phyloP scores from a whole-genome alignment of 1,140 invertebrate genomes.

The Zaprionus tsacasi region DNA sequence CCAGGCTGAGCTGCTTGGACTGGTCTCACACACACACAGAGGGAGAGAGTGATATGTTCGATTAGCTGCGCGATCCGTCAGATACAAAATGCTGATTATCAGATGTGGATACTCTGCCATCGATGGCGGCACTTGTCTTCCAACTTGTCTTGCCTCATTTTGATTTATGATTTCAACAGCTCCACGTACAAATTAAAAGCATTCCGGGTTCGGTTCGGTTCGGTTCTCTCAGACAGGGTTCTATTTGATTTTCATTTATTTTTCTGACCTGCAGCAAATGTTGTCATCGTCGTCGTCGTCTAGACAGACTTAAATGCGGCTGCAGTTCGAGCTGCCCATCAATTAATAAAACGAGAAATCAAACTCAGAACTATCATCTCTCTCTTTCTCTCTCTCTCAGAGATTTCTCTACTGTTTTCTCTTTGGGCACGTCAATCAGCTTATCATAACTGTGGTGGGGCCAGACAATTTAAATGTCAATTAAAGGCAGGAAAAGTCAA shows the following conservation, averaged over 20 bases:
- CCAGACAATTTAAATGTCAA: conserved; percentile 78
- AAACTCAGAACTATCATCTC: conserved; percentile 22
- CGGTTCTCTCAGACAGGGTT: not conserved
- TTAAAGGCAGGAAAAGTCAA: conserved; percentile 60
- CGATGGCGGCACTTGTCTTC: conserved; percentile 57
- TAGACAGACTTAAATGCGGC: conserved; percentile 33
- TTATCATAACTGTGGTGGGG: conserved; percentile 60
- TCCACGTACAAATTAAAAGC: conserved; percentile 71
- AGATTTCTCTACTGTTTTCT: not conserved
- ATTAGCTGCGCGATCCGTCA: conserved; percentile 75
- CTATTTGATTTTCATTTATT: conserved; percentile 15
- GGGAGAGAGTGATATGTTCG: conserved; percentile 50
- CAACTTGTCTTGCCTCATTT: conserved; percentile 36
- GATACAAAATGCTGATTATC: conserved; percentile 77
- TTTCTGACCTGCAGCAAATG: conserved; percentile 76
- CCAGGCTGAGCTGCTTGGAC: not conserved
- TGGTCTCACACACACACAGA: conserved; percentile 32
- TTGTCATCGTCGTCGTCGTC: conserved; percentile 65
- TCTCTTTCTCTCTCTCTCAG: not conserved
- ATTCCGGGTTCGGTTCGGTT: conserved; percentile 49
- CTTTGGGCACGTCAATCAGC: conserved; percentile 68
- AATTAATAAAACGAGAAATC: conserved; percentile 69
- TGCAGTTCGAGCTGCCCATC: conserved; percentile 42
- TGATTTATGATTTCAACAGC: conserved; percentile 79
- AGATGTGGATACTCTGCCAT: conserved; percentile 21